Conservation (phyloP, 2,888 invertebrate species). For the Pegoplata infirma region DNA sequence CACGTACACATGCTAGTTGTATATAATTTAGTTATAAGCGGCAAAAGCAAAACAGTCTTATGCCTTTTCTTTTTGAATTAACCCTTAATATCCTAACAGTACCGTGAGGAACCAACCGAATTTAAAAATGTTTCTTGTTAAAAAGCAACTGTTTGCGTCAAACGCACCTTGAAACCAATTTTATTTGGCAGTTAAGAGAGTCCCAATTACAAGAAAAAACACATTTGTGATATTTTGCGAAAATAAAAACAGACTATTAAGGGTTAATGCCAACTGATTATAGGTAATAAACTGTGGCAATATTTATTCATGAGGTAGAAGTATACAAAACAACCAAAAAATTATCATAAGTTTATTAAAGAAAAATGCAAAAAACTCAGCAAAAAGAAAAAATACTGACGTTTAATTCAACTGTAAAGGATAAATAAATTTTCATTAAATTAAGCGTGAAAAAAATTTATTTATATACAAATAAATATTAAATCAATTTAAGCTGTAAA, state of each 20-base stretch:
- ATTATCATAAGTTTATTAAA: constrained; percentile 3
- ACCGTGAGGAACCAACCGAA: too few relatives aligned
- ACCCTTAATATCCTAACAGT: too few relatives aligned
- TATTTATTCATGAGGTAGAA: neutral
- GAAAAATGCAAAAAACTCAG: neutral
- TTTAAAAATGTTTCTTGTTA: too few relatives aligned
- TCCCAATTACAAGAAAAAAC: too few relatives aligned
- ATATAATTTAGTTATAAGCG: neutral
- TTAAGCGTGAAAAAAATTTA: neutral
- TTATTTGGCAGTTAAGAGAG: too few relatives aligned
- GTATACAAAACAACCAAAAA: neutral
- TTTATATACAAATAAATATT: neutral
- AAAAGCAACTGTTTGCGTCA: too few relatives aligned
- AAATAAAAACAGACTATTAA: too few relatives aligned
- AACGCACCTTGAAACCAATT: too few relatives aligned
- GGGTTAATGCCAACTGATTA: neutral
- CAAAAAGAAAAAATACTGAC: neutral
- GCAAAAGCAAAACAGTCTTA: too few relatives aligned
- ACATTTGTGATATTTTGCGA: neutral
- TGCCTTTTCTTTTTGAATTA: too few relatives aligned
- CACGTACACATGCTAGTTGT: neutral
- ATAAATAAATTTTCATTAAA: neutral
- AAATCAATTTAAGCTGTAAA: neutral
- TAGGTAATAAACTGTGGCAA: neutral
- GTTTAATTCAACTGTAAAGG: neutral